A percentile compares a stretch with the other conserved stretches of the same genome.
Conservation (phyloP, 2,113 vertebrate species). For the Mirounga angustirostris region DNA sequence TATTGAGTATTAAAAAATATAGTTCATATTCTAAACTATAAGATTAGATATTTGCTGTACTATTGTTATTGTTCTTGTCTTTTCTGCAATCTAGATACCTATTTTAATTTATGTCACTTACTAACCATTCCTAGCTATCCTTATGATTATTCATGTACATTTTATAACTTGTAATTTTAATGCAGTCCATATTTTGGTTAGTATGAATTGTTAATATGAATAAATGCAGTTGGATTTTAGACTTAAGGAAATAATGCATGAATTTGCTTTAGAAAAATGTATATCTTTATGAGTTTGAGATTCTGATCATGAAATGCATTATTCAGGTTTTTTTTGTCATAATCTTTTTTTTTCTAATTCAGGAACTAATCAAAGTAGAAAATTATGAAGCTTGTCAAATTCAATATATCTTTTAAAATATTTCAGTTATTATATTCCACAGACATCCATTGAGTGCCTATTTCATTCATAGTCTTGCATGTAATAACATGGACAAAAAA, state of each 20-base stretch:
- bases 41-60: background rate
- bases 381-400: background rate
- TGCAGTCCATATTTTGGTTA: background rate
- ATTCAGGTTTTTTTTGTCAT: background rate
- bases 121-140: background rate
- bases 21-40: background rate
- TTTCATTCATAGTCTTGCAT: background rate
- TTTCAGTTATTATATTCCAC: background rate
- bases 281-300: background rate
- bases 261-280: background rate
- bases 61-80: background rate
- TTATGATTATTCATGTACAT: background rate
- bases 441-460: background rate
- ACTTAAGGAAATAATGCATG: background rate
- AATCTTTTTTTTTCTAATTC: background rate
- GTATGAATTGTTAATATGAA: background rate
- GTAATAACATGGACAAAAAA: background rate
- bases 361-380: background rate
- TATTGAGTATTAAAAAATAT: background rate
- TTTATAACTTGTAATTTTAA: conserved; percentile 37
- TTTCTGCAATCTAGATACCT: background rate
- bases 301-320: background rate
- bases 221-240: background rate
- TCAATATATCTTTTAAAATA: background rate
- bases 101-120: background rate